Conservation (phyloP, 2,888 invertebrate species). For the Ichneumoninae sp. region DNA sequence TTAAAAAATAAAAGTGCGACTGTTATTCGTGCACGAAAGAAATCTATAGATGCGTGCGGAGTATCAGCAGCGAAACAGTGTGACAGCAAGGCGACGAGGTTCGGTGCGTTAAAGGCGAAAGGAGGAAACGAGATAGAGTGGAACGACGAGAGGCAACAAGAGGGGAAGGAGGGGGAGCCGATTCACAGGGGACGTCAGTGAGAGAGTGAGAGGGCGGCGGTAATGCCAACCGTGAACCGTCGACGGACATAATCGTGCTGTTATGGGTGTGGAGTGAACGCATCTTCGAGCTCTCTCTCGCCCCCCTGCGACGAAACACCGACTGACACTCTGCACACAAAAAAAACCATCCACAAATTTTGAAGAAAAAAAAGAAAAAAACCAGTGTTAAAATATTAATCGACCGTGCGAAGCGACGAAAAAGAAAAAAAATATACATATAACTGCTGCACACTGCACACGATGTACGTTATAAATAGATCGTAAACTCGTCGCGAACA, state of each 20-base stretch:
- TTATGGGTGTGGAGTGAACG: slow-evolving; percentile 73
- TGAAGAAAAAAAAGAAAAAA: neutral
- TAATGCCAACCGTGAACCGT: slow-evolving; percentile 72
- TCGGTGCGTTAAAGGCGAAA: slow-evolving; percentile 2
- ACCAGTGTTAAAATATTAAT: neutral
- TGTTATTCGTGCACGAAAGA: slow-evolving; percentile 47
- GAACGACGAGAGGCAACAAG: neutral
- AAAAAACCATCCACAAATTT: neutral
- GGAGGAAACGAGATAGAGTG: slow-evolving; percentile 6
- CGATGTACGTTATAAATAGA: neutral
- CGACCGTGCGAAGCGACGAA: neutral
- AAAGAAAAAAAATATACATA: neutral
- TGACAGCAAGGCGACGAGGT: neutral
- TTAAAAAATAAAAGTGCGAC: slow-evolving; percentile 5
- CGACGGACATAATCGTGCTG: slow-evolving; percentile 71
- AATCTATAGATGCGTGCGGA: slow-evolving; percentile 43
- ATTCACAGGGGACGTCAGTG: neutral
- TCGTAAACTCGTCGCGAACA: slow-evolving; percentile 10
- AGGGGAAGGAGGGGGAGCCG: neutral
- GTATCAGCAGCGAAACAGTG: slow-evolving; percentile 18
- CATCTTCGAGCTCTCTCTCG: slow-evolving; percentile 70
- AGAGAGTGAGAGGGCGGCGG: slow-evolving; percentile 42
- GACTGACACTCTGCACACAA: neutral
- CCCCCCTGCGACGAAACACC: slow-evolving; percentile 3
- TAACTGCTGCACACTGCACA: slow-evolving; percentile 6